phyloP scores from a whole-genome alignment of 1,140 invertebrate genomes.

The Caenorhabditis inopinata region DNA sequence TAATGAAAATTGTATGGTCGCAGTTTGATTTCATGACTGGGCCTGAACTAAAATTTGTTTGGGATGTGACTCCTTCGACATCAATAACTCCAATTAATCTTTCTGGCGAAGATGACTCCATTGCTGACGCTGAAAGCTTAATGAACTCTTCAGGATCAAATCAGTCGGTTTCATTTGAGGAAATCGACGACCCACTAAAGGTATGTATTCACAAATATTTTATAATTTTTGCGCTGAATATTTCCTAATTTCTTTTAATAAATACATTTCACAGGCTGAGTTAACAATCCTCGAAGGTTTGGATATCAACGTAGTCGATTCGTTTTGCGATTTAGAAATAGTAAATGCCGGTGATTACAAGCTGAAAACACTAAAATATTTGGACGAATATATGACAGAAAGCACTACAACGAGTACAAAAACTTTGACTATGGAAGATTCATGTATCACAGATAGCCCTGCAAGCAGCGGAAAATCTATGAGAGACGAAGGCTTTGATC shows the following conservation, averaged over 20 bases:
- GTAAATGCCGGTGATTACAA: background rate
- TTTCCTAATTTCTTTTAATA: no score
- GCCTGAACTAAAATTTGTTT: conserved; percentile 48
- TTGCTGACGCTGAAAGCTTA: conserved; percentile 37
- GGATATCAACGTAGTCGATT: background rate
- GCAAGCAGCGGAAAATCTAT: background rate
- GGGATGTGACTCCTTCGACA: conserved; percentile 42
- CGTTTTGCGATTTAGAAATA: background rate
- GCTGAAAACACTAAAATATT: conserved; percentile 8
- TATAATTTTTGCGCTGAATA: background rate
- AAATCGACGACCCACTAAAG: conserved; percentile 44
- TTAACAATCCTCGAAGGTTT: conserved; percentile 19
- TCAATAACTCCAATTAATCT: conserved; percentile 23
- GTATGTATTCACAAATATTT: background rate
- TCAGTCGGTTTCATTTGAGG: conserved; percentile 34
- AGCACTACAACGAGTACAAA: conserved; percentile 20
- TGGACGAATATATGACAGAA: conserved; percentile 45
- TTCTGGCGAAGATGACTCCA: conserved; percentile 41
- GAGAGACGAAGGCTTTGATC: conserved; percentile 12
- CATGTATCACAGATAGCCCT: background rate
- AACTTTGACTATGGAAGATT: conserved; percentile 19
- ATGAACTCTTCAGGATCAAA: conserved; percentile 42
- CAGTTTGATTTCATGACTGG: conserved; percentile 51
- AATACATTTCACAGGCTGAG: background rate
- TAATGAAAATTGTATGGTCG: conserved; percentile 49